Conservation (phyloP, 2,797 vertebrate genomes). For the Limosa lapponica region DNA sequence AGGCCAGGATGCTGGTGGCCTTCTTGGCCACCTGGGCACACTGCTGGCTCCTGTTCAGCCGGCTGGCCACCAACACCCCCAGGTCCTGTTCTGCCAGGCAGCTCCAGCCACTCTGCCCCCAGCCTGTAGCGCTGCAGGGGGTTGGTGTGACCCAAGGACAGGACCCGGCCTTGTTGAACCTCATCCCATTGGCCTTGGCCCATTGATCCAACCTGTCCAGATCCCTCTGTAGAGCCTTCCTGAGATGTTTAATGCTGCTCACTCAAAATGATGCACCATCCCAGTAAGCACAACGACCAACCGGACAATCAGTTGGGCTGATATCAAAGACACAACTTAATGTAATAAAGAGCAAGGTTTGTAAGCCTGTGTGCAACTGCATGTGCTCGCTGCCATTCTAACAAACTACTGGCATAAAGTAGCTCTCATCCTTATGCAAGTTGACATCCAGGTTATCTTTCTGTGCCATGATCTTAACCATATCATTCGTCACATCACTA, state of each 20-base stretch:
- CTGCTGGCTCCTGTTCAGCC: neutral
- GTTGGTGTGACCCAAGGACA: neutral
- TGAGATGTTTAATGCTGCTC: neutral
- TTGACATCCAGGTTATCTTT: neutral
- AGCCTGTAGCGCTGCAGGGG: too few species aligned
- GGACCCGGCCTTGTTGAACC: neutral
- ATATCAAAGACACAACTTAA: neutral
- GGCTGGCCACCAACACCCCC: neutral
- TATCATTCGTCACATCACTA: neutral
- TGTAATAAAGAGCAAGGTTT: neutral
- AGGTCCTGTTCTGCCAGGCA: neutral
- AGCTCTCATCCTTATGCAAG: neutral
- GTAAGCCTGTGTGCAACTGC: neutral
- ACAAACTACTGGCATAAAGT: neutral
- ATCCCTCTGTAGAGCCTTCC: neutral
- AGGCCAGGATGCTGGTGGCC: neutral
- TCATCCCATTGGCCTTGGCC: neutral
- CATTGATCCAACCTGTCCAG: neutral
- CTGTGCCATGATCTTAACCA: neutral
- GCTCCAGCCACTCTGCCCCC: neutral
- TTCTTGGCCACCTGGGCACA: neutral
- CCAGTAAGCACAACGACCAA: neutral
- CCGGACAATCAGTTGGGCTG: neutral
- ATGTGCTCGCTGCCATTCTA: neutral
- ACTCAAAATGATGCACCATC: neutral